phyloP scores from a whole-genome alignment of 1,140 invertebrate species.

The Fopius arisanus region DNA sequence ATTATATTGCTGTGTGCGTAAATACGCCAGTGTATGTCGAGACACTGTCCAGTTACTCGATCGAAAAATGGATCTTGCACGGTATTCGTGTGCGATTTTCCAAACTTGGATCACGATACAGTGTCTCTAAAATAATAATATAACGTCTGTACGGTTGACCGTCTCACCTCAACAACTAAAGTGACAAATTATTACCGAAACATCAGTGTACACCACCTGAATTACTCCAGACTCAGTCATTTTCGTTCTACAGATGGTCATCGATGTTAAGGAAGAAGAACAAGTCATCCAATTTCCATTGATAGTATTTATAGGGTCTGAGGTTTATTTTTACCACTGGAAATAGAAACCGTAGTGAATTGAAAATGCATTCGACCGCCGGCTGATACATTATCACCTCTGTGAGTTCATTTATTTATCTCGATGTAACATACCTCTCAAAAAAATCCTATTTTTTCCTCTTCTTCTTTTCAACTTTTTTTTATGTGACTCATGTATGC shows the following conservation, averaged over 20 bases:
- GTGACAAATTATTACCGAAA: background rate
- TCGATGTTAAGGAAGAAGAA: constrained; percentile 29
- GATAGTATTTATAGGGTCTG: constrained; percentile 54
- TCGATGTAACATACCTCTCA: background rate
- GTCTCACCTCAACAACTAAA: background rate
- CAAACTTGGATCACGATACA: constrained; percentile 32
- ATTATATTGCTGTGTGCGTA: background rate
- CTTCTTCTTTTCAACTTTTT: constrained; percentile 19
- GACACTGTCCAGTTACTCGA: constrained; percentile 29
- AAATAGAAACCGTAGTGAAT: constrained; percentile 28
- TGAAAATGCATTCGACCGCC: constrained; percentile 31
- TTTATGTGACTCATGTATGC: constrained; percentile 36
- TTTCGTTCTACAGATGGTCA: constrained; percentile 47
- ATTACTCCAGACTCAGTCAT: background rate
- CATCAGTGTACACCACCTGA: background rate
- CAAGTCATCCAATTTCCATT: constrained; percentile 48
- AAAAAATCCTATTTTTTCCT: background rate
- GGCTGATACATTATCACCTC: constrained; percentile 33
- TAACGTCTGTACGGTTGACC: constrained; percentile 22
- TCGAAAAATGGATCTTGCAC: constrained; percentile 49
- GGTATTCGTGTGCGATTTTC: constrained; percentile 38
- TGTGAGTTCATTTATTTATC: background rate
- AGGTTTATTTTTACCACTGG: constrained; percentile 49
- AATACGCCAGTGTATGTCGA: background rate
- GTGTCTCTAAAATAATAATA: constrained; percentile 33